These are phyloP conservation scores for Myotis pilosus DNA, from an alignment of 2,797 vertebrate species.

Conservation along the genomic window DNA sequence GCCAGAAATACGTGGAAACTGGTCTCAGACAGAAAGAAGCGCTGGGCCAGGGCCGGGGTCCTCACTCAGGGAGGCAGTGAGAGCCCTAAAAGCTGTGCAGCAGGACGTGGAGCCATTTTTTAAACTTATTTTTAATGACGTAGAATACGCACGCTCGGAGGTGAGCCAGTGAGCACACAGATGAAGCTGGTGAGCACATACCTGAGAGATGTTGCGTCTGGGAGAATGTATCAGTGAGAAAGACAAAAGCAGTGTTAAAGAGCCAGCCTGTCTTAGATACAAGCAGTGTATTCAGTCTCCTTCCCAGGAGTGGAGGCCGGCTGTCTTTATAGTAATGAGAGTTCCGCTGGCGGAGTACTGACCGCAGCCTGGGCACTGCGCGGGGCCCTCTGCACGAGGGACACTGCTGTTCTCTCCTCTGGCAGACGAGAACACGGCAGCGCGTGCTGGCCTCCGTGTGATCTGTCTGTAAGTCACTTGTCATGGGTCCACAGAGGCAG, in stretches of 20 bases:
- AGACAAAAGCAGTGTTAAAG: neutral
- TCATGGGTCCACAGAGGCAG: neutral
- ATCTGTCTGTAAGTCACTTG: accelerated
- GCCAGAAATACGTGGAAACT: neutral
- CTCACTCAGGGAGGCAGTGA: neutral
- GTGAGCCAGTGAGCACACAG: neutral
- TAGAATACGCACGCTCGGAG: neutral
- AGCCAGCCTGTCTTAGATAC: neutral
- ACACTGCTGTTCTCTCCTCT: neutral
- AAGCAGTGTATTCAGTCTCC: accelerated
- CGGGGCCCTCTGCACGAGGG: accelerated
- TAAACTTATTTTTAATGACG: neutral
- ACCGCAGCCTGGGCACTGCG: accelerated
- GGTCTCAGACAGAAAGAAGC: neutral
- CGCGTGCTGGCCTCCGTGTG: neutral
- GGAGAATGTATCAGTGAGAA: neutral
- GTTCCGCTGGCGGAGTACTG: accelerated
- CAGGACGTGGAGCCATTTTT: too few relatives aligned
- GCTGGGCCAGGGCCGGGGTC: neutral
- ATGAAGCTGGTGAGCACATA: neutral
- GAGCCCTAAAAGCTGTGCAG: too few relatives aligned
- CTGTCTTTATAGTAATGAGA: neutral
- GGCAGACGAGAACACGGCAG: neutral
- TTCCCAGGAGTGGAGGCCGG: neutral
- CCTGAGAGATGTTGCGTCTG: neutral